These are phyloP conservation scores for Diachrysia chrysitis DNA, from an alignment of 2,888 invertebrate genomes.

Conservation along the genomic window DNA sequence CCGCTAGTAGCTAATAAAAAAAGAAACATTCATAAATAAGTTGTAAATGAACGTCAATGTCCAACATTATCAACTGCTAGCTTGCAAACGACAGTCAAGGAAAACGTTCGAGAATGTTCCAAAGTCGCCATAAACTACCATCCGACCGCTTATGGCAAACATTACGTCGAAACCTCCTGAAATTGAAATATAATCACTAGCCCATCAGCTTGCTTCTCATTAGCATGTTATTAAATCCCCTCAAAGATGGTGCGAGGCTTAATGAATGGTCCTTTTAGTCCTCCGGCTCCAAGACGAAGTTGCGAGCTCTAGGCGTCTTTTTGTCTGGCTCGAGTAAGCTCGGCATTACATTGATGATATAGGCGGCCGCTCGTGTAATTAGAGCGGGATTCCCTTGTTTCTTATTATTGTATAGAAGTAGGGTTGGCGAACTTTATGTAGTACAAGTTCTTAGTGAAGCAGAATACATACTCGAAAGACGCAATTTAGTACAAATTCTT, in stretches of 20 bases:
- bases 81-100: not conserved
- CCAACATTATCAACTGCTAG: constrained; percentile 21
- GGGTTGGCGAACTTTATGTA: constrained; percentile 20
- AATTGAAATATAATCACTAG: constrained; percentile 58
- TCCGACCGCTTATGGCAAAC: constrained; percentile 6
- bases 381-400: constrained; percentile 43
- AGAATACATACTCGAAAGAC: not conserved
- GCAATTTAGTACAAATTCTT: too few species aligned
- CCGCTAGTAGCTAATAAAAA: not conserved
- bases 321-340: constrained; percentile 34
- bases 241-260: constrained; percentile 15
- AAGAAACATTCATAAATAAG: constrained; percentile 23
- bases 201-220: constrained; percentile 51
- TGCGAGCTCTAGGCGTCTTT: constrained; percentile 16
- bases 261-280: constrained; percentile 21
- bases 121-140: constrained; percentile 27
- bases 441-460: not conserved
- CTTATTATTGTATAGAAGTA: constrained; percentile 29
- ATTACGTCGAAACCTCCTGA: constrained; percentile 25
- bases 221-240: constrained; percentile 63
- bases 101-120: constrained; percentile 11
- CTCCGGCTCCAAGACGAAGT: not conserved
- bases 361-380: constrained; percentile 39
- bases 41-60: constrained; percentile 17
- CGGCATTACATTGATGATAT: constrained; percentile 31